A percentile compares a stretch with the other conserved stretches of the same genome.
Conservation (phyloP, 2,888 invertebrate genomes). For the Papilio gigon region DNA sequence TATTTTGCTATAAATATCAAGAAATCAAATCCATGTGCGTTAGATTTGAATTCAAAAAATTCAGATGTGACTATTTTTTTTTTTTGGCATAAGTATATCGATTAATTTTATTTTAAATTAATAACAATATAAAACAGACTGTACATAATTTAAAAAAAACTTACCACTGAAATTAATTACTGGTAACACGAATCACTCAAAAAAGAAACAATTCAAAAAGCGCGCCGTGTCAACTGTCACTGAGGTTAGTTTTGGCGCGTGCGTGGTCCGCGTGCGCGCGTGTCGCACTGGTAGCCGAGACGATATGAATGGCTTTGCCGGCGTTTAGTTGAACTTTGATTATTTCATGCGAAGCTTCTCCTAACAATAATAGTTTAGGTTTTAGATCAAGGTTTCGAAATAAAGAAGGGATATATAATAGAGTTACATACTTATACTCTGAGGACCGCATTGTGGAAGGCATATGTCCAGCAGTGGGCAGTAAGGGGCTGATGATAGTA, state of each 20-base stretch:
- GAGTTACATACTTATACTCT: no score
- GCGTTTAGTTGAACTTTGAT: constrained; percentile 18
- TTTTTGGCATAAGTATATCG: no score
- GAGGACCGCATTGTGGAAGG: no score
- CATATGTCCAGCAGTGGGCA: no score
- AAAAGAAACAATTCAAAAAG: constrained; percentile 21
- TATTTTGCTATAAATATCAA: no score
- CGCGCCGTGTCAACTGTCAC: constrained; percentile 3
- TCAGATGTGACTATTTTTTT: no score
- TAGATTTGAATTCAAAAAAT: no score
- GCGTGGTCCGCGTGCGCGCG: constrained; percentile 20
- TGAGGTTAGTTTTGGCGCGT: constrained; percentile 32
- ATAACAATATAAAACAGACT: no score
- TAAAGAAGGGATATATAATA: constrained; percentile 1
- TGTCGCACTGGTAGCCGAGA: constrained; percentile 23
- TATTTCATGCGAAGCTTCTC: constrained; percentile 17
- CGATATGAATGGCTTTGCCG: constrained; percentile 31
- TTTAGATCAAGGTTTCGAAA: constrained; percentile 11
- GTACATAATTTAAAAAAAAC: neutral
- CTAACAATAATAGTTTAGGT: neutral
- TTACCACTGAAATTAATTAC: neutral
- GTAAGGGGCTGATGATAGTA: no score
- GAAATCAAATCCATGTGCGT: no score
- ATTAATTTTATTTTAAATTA: no score
- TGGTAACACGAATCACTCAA: constrained; percentile 16